Conservation (phyloP, 1,140 invertebrate species). For the Caerostris darwini region DNA sequence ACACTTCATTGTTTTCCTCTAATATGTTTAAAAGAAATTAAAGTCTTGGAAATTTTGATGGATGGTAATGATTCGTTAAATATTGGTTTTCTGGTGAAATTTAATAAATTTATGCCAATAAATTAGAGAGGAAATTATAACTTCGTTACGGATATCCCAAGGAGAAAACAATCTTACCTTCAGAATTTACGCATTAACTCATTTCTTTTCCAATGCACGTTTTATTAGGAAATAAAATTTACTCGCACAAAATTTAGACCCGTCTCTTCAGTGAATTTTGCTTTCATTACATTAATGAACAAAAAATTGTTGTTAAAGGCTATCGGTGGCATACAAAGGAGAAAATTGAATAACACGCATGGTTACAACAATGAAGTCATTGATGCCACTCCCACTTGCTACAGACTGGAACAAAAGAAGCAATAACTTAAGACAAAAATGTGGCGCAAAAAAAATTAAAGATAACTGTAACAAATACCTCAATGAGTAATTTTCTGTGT, state of each 20-base stretch:
- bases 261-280: neutral
- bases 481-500: conserved; percentile 66
- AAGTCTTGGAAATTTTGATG: too few species aligned
- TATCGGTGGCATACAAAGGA: conserved; percentile 13
- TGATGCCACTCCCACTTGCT: conserved; percentile 74
- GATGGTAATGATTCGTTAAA: too few species aligned
- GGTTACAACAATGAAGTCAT: conserved; percentile 69
- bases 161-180: neutral
- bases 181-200: neutral
- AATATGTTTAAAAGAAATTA: too few species aligned
- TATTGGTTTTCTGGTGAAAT: too few species aligned
- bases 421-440: conserved; percentile 38
- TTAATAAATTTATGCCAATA: too few species aligned
- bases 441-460: neutral
- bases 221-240: neutral
- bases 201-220: neutral
- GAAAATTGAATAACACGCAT: conserved; percentile 59
- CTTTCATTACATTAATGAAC: neutral
- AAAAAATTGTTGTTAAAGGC: neutral
- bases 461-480: conserved; percentile 71
- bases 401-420: conserved; percentile 27
- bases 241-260: neutral
- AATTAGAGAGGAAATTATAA: neutral
- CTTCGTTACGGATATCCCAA: neutral
- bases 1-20: too few species aligned